Conservation (phyloP, 1,140 invertebrate genomes). For the Nasonia vitripennis region DNA sequence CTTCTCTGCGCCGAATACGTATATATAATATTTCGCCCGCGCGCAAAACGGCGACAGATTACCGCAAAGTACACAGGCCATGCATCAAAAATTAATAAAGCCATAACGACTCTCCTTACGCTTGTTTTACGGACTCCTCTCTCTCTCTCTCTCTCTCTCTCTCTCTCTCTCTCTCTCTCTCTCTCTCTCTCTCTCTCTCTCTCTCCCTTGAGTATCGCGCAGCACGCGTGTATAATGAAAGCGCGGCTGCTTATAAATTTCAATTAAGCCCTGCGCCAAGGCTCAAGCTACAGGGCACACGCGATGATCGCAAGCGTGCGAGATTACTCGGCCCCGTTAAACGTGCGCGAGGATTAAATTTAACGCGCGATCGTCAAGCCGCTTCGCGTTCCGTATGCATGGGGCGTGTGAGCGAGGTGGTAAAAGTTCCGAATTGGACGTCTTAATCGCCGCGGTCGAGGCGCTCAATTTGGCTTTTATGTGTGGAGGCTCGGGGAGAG, state of each 20-base stretch:
- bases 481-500: not conserved
- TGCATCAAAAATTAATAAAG: not conserved
- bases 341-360: slow-evolving; percentile 31
- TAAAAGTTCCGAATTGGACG: slow-evolving; percentile 19
- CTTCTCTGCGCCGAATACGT: not conserved
- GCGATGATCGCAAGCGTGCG: not conserved
- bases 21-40: not conserved
- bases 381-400: not conserved
- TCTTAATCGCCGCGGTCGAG: not conserved
- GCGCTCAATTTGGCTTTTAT: not conserved
- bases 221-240: slow-evolving; percentile 38
- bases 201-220: not conserved
- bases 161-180: no score
- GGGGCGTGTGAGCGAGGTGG: not conserved
- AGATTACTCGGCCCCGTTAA: slow-evolving; percentile 38
- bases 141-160: not conserved
- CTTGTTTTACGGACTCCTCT: not conserved
- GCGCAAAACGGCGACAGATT: not conserved
- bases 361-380: not conserved
- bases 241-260: slow-evolving; percentile 40
- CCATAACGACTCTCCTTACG: slow-evolving; percentile 14
- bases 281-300: not conserved
- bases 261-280: slow-evolving; percentile 12
- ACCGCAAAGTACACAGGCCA: not conserved
- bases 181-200: no score